Conservation (phyloP, 1,140 invertebrate species). For the Caenorhabditis briggsae region DNA sequence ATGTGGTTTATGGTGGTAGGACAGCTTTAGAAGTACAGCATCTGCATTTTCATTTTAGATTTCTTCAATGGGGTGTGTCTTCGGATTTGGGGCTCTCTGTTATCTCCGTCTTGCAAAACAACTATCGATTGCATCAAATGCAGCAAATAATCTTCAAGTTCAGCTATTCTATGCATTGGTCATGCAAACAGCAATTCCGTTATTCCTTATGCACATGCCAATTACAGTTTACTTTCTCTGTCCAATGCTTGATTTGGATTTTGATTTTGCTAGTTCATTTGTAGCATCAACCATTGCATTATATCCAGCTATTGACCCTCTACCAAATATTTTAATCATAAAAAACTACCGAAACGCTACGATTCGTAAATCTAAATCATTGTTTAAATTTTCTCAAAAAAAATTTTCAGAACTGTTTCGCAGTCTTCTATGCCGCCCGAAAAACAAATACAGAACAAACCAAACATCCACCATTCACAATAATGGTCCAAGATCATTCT, state of each 20-base stretch:
- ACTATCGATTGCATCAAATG: neutral
- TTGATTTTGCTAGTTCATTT: constrained; percentile 14
- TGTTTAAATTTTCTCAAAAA: neutral
- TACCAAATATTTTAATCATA: constrained; percentile 13
- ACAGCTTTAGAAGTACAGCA: too few relatives aligned
- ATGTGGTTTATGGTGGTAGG: constrained; percentile 37
- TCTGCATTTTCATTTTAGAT: neutral
- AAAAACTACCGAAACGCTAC: constrained; percentile 8
- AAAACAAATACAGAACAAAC: neutral
- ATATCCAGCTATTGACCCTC: constrained; percentile 1
- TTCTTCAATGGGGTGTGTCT: neutral
- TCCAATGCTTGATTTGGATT: constrained; percentile 41
- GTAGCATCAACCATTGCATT: neutral
- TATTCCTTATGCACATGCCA: constrained; percentile 16
- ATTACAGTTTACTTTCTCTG: constrained; percentile 1
- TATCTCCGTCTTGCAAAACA: neutral
- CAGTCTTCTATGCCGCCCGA: neutral
- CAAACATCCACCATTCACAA: neutral
- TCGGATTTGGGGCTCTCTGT: neutral
- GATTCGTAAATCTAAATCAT: neutral
- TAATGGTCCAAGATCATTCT: neutral
- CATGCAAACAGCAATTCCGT: constrained; percentile 5
- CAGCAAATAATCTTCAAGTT: neutral
- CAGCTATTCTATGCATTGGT: constrained; percentile 14
- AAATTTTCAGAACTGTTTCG: neutral